Percentiles rank a stretch among this genome's conserved stretches.
phyloP scores from a whole-genome alignment of 1,140 invertebrate species.

The Nasonia vitripennis region DNA sequence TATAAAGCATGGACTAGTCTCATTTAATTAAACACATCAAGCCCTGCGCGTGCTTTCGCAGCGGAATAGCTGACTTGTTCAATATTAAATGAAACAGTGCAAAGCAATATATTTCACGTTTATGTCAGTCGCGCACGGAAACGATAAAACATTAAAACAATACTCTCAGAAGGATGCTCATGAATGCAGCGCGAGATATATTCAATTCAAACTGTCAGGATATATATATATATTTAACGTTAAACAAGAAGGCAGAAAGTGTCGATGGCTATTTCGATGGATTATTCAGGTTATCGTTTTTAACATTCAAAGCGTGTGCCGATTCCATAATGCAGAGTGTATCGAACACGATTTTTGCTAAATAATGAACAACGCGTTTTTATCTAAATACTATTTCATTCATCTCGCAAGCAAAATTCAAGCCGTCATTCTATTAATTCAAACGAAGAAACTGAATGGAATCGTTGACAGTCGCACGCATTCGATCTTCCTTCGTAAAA shows the following conservation, averaged over 20 bases:
- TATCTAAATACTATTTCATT: too few relatives aligned
- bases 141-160: not conserved
- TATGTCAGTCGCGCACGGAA: not conserved
- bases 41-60: too few relatives aligned
- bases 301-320: too few relatives aligned
- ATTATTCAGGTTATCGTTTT: too few relatives aligned
- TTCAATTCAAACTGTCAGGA: conserved; percentile 54
- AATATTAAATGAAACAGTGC: conserved; percentile 14
- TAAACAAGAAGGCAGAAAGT: not conserved
- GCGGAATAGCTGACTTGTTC: not conserved
- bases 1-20: not conserved
- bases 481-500: too few relatives aligned
- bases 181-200: not conserved
- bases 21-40: not conserved
- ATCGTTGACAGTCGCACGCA: not conserved
- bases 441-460: not conserved
- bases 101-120: not conserved
- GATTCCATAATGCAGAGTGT: too few relatives aligned
- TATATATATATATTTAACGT: too few relatives aligned
- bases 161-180: not conserved
- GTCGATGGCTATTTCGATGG: too few relatives aligned
- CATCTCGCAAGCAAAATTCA: too few relatives aligned
- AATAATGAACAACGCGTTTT: too few relatives aligned
- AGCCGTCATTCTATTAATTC: too few relatives aligned
- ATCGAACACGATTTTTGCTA: too few relatives aligned